These are phyloP conservation scores for Drosophila setosimentum DNA, from an alignment of 2,888 invertebrate species.

Conservation along the genomic window DNA sequence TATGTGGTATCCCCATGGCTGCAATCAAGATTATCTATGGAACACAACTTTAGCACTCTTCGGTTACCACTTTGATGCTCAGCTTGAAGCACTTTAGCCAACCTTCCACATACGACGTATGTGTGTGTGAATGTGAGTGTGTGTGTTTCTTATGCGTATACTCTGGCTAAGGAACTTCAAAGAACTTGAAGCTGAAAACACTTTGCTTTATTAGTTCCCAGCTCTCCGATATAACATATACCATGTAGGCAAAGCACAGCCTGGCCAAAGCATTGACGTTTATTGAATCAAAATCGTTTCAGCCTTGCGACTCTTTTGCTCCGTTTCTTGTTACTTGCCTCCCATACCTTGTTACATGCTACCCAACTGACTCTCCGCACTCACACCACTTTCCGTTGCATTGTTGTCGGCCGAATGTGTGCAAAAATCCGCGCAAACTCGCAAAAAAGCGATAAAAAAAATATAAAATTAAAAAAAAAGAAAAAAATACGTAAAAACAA, in stretches of 20 bases:
- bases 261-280: conserved; percentile 68
- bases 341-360: background rate
- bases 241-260: conserved; percentile 17
- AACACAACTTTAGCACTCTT: conserved; percentile 42
- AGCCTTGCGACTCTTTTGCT: conserved; percentile 43
- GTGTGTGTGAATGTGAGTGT: conserved; percentile 5
- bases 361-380: background rate
- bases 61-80: conserved; percentile 40
- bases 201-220: conserved; percentile 74
- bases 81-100: conserved; percentile 3
- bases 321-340: conserved; percentile 27
- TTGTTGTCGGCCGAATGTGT: conserved; percentile 44
- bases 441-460: conserved; percentile 23
- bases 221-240: conserved; percentile 28
- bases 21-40: conserved; percentile 44
- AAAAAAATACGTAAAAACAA: conserved; percentile 49
- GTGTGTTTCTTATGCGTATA: background rate
- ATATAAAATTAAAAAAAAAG: background rate
- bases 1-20: conserved; percentile 31
- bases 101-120: background rate
- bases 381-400: conserved; percentile 42
- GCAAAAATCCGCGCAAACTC: conserved; percentile 48
- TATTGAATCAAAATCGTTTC: conserved; percentile 75
- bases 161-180: conserved; percentile 39
- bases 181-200: conserved; percentile 52